Base-by-base conservation (phyloP, 2,888 invertebrate species). In the Kryphioiulus occultus region DNA sequence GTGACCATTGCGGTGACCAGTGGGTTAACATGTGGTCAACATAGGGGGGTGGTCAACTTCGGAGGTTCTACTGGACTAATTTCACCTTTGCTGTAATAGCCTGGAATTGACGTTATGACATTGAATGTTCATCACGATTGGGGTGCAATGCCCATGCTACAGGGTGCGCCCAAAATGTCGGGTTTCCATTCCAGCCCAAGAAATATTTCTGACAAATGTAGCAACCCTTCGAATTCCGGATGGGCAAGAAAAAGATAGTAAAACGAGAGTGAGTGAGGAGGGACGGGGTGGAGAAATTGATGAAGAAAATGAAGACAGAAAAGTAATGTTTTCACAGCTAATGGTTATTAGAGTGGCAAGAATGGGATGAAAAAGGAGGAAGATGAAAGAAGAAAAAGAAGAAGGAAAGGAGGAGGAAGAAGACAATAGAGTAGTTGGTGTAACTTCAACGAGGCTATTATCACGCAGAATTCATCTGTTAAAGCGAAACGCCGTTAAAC, bases 311-410 rank as follows among this genome's bases (percentile, higher is more conserved):
- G 30, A 78, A 78, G 78, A 26, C 78, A 78, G 30, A 78, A 30
- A 78, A 78, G 30, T 78, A 30, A 30, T 78, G 78, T 78, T 78
- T 78, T 78, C 78, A 78, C 78, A 78, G 78, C 78, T 78, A 78
- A 78, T 78, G 78, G 78, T 78, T 78, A 78, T 78, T 78, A 78
- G 78, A 78, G 78, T 78, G 78, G 78, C 78, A 78, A 78, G 78
- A 78, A 78, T 78, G 78, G 78, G 78, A 78, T 30, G 78, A 78
- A 78, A 78, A 26, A 22, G 15, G 10, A 78, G 78, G 78, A 15
- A 78, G 26, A 78, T n/a, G 78, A 30, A 68, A 78, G 30, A 78
- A 30, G 22, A 53, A 30, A 30, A 12, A 30, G 30, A 59, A 5
- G 53, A 53, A 53, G 53, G 53, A 53, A 53, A 19, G 53, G 19